phyloP scores from a whole-genome alignment of 1,140 invertebrate genomes.

The Heliconius himera region DNA sequence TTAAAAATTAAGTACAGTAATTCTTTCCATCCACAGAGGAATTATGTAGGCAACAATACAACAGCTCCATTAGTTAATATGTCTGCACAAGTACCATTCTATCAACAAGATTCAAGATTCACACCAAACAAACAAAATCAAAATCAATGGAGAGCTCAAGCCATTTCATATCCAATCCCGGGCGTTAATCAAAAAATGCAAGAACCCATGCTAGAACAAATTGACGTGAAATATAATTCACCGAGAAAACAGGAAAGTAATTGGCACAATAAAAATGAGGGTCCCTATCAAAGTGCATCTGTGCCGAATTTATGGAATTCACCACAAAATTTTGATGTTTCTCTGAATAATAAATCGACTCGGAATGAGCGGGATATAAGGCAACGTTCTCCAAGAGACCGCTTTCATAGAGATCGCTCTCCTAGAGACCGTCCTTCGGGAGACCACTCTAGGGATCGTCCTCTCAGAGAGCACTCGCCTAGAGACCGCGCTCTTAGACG shows the following conservation, averaged over 20 bases:
- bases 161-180: background rate
- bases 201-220: background rate
- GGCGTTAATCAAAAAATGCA: background rate
- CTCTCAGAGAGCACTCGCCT: background rate
- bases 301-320: background rate
- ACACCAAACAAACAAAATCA: conserved; percentile 6
- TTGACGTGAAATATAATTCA: background rate
- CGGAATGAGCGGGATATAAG: background rate
- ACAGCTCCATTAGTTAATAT: background rate
- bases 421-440: background rate
- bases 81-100: conserved; percentile 12
- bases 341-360: background rate
- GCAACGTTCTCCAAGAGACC: background rate
- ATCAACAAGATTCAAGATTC: conserved; percentile 11
- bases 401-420: background rate
- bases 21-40: conserved; percentile 10
- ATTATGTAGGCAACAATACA: conserved; percentile 3
- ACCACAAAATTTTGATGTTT: background rate
- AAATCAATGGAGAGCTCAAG: conserved; percentile 19
- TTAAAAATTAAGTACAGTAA: background rate
- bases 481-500: background rate
- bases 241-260: background rate
- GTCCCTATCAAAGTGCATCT: background rate
- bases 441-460: background rate
- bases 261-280: background rate